Conservation (phyloP, 2,797 vertebrate genomes). For the Bufotes viridis region DNA sequence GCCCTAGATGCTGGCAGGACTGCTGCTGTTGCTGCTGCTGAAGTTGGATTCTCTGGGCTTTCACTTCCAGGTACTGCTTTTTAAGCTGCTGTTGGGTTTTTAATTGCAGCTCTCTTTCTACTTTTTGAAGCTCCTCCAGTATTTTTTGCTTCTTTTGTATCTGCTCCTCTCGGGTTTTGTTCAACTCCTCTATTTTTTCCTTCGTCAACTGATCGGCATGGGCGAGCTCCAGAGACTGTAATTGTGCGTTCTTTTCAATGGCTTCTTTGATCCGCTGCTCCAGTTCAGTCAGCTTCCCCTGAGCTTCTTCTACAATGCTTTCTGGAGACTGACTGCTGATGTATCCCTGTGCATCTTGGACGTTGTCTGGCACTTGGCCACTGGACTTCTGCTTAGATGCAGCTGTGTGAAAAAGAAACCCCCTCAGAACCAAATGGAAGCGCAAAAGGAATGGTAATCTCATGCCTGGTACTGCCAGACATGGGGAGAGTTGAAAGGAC, state of each 20-base stretch:
- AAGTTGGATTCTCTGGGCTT: constrained; percentile 82
- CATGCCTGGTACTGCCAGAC: constrained; percentile 75
- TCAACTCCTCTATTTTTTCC: constrained; percentile 86
- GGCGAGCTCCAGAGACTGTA: constrained; percentile 84
- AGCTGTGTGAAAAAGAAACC: constrained; percentile 86
- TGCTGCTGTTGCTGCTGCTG: constrained; percentile 79
- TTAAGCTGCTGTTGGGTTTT: constrained; percentile 85
- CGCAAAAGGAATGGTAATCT: constrained; percentile 74
- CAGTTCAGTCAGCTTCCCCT: constrained; percentile 86
- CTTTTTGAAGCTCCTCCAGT: constrained; percentile 83
- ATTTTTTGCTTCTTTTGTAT: constrained; percentile 88
- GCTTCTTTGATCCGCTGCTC: constrained; percentile 86
- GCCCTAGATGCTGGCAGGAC: constrained; percentile 81
- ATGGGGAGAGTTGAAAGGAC: constrained; percentile 14
- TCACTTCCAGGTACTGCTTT: constrained; percentile 84
- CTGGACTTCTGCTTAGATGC: constrained; percentile 87
- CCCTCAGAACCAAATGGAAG: constrained; percentile 77
- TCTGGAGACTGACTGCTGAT: constrained; percentile 86
- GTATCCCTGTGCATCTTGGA: constrained; percentile 84
- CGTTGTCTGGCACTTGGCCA: constrained; percentile 83
- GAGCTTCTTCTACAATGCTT: constrained; percentile 88
- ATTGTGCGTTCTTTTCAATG: constrained; percentile 86
- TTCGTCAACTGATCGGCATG: constrained; percentile 84
- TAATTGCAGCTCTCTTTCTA: constrained; percentile 82
- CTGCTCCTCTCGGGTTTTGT: constrained; percentile 84